A percentile compares a stretch with the other conserved stretches of the same genome.
Evolutionary conservation across 2,888 invertebrate genomes (phyloP).

Genomic region (Horisme vitalbata): DNA sequence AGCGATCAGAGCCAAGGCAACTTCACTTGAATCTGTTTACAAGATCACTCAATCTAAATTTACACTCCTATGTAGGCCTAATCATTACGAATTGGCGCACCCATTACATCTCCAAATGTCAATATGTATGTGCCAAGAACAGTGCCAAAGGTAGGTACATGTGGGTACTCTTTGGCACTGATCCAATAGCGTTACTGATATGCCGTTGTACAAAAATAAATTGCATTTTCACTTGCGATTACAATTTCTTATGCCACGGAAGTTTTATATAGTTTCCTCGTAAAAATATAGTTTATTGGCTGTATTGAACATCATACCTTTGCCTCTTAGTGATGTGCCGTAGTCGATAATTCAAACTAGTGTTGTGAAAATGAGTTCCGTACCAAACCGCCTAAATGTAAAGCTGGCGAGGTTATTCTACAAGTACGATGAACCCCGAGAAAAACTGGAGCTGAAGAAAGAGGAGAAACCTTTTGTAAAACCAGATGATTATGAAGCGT

Average conservation of each 20-base stretch:
- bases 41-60: constrained; percentile 18
- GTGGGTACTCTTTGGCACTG: constrained; percentile 35
- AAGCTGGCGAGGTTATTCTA: constrained; percentile 70
- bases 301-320: constrained; percentile 3
- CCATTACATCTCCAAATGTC: constrained; percentile 45
- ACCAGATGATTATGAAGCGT: constrained; percentile 64
- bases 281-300: constrained; percentile 9
- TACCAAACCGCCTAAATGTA: constrained; percentile 61
- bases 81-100: constrained; percentile 42
- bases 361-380: constrained; percentile 53
- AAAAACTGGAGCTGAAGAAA: constrained; percentile 27
- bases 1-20: constrained; percentile 10
- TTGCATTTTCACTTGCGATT: constrained; percentile 26
- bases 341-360: constrained; percentile 4
- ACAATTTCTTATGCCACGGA: constrained; percentile 27
- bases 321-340: constrained; percentile 15
- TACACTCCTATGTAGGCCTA: constrained; percentile 27
- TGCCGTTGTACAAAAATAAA: constrained; percentile 34
- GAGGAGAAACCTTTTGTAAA: constrained; percentile 34
- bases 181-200: constrained; percentile 36
- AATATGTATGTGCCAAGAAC: constrained; percentile 34
- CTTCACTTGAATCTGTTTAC: constrained; percentile 7
- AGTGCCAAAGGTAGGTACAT: constrained; percentile 38
- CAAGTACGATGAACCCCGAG: constrained; percentile 63
- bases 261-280: constrained; percentile 18